phyloP scores from a whole-genome alignment of 2,888 invertebrate genomes.

The Rhopalosiphum nymphaeae region DNA sequence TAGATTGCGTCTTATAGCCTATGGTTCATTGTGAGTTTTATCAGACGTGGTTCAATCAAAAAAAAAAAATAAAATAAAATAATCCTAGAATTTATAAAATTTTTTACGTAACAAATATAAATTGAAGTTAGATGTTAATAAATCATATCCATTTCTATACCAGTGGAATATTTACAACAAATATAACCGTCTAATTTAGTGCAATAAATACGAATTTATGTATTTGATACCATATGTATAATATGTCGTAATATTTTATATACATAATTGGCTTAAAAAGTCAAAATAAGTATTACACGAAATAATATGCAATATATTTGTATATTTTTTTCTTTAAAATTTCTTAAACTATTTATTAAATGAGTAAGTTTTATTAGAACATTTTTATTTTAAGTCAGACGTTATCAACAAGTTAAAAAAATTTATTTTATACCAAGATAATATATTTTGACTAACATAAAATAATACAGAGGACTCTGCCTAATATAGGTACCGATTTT shows the following conservation, averaged over 20 bases:
- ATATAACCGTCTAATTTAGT: too few species aligned
- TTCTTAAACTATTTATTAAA: too few species aligned
- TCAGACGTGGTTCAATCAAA: background rate
- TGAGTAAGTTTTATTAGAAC: too few species aligned
- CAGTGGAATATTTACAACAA: too few species aligned
- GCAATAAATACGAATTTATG: background rate
- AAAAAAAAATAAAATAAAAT: background rate
- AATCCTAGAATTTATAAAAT: background rate
- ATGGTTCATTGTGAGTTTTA: background rate
- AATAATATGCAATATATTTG: background rate
- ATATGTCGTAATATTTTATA: background rate
- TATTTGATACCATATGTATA: background rate
- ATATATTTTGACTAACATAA: too few species aligned
- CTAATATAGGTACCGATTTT: too few species aligned
- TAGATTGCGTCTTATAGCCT: background rate
- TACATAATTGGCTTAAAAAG: background rate
- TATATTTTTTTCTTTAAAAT: too few species aligned
- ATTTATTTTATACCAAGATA: too few species aligned
- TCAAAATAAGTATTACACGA: too few species aligned
- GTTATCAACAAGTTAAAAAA: too few species aligned
- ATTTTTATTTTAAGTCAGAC: too few species aligned
- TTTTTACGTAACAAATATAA: background rate
- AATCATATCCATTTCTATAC: background rate
- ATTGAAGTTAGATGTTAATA: background rate
- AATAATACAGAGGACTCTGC: too few species aligned